A percentile compares a stretch with the other conserved stretches of the same genome.
Evolutionary conservation across 2,797 vertebrate species (phyloP).

Genomic region (Tympanoctomys barrerae): DNA sequence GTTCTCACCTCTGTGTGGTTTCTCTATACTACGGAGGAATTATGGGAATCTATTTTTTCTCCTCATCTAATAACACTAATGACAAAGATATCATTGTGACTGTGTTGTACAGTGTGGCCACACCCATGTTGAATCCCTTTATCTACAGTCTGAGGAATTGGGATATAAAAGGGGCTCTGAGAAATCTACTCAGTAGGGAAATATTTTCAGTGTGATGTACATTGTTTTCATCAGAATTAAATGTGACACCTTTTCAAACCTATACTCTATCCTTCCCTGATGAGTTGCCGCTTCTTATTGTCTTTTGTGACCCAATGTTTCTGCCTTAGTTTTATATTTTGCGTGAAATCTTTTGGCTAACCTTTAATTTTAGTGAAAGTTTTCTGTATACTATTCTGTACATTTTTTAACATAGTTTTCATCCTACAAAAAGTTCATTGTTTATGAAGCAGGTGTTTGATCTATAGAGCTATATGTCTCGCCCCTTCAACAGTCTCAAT

Average conservation of each 20-base stretch:
- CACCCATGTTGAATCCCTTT: conserved; percentile 71
- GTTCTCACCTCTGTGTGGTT: conserved; percentile 79
- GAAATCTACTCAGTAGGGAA: conserved; percentile 43
- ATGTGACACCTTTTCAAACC: no score
- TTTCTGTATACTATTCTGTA: no score
- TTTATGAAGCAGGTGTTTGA: no score
- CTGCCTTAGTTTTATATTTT: no score
- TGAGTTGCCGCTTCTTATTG: no score
- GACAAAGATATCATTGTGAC: conserved; percentile 58
- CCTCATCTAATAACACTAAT: not conserved
- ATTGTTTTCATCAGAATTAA: not conserved
- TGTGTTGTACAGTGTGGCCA: conserved; percentile 61
- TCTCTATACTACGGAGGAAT: conserved; percentile 79
- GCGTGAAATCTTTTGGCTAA: not conserved
- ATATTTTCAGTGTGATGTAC: not conserved
- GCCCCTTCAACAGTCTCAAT: no score
- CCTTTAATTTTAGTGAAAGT: not conserved
- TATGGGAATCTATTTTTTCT: conserved; percentile 58
- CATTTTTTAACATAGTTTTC: no score
- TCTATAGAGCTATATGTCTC: no score
- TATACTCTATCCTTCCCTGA: no score
- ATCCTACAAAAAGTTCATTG: no score
- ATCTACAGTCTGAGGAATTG: conserved; percentile 77
- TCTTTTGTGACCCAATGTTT: no score
- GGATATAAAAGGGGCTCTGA: conserved; percentile 71